Conservation (phyloP, 2,113 vertebrate genomes). For the Boulengeromyrus knoepffleri region DNA sequence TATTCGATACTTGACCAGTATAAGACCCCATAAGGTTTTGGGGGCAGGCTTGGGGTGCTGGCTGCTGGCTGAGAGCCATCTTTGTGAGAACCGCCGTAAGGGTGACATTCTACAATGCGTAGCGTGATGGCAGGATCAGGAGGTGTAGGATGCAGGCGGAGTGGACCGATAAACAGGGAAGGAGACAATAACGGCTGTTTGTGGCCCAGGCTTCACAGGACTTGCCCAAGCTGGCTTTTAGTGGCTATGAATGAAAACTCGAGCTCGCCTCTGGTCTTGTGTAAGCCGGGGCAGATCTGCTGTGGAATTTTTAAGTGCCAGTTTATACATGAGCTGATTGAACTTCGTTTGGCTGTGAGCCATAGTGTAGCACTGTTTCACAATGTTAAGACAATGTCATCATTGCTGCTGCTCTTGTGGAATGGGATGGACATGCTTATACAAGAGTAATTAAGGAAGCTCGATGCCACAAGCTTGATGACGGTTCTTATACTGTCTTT, state of each 20-base stretch:
- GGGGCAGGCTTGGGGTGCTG: not conserved
- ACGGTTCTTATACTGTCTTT: not conserved
- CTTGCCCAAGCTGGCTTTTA: not conserved
- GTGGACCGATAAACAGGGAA: not conserved
- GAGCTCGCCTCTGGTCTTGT: not conserved
- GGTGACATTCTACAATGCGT: no score
- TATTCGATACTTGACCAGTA: not conserved
- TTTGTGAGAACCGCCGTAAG: not conserved
- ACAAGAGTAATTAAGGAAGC: not conserved
- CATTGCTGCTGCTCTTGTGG: not conserved
- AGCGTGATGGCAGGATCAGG: not conserved
- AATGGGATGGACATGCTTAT: not conserved
- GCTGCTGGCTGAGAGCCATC: not conserved
- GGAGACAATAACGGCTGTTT: not conserved
- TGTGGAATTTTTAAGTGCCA: not conserved
- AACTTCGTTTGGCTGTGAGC: not conserved
- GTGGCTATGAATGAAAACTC: slow-evolving; percentile 4
- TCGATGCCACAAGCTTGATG: not conserved
- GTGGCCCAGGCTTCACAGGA: not conserved
- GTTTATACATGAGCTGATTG: not conserved
- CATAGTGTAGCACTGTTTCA: not conserved
- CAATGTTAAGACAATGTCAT: not conserved
- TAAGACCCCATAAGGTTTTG: not conserved
- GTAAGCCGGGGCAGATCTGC: not conserved
- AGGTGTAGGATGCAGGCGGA: not conserved